Base-by-base conservation (phyloP, 1,140 invertebrate species). In the Nasonia vitripennis region DNA sequence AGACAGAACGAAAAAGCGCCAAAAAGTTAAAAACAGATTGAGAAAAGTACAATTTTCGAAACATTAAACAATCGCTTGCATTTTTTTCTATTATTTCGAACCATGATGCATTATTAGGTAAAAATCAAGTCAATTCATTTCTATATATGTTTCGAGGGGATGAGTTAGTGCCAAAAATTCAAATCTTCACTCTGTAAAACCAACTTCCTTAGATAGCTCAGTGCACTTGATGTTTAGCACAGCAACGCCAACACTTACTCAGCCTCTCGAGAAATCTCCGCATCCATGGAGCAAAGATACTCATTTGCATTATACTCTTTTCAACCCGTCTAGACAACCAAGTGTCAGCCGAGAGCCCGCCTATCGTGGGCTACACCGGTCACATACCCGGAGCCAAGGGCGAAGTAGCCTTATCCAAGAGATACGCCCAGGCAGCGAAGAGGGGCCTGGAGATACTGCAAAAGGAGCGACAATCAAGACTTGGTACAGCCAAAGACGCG, bases 321-420 rank as follows among this genome's bases (percentile, higher is more conserved):
- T 31, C 7, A 2, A 71, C 68, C 1, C 27, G 14, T 90, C 5
- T 91, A 96, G 95, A 95, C 87, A 95, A 95, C 90, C 94, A 95
- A 90, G 94, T 96, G 87, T 95, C 95, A 12, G 94, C 95, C 0
- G 95, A 96, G 89, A 94, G 94, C 87, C 96, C 95, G 31, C 96
- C 96, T 37, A 96, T 96, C 84, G 95, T 96, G 2, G 95, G 95
- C 1, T 96, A 96, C 88, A 96, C 96, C 0, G 96, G 96, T 41
- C 95, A 96, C 88, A 96, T 96, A 74, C 96, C 95, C 31, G 92
- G 95, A 68, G 94, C 95, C 9, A 95, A 94, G 87, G 95, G 95
- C 7, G 95, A 96, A 89, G 94, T 95, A 7, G 95, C 95, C 0
- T 90, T 96, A 9, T 96, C 95, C 41, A 95, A 95, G 90, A 91